Evolutionary conservation across 1,140 invertebrate genomes (phyloP).

Genomic region (Aphelenchoides avenae): DNA sequence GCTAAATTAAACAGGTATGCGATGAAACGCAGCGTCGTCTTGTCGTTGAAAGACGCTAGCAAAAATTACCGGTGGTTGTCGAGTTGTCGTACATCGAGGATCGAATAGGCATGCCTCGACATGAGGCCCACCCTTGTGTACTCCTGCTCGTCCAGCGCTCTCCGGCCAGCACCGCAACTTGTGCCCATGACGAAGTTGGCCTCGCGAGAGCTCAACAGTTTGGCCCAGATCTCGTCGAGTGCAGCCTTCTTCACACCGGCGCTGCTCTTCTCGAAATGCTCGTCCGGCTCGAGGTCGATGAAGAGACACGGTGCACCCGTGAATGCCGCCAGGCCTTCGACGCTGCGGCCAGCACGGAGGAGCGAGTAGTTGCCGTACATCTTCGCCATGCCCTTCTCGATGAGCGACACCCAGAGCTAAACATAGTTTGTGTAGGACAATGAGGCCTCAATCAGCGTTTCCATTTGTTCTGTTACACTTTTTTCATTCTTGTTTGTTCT

Average conservation of each 20-base stretch:
- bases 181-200: conserved; percentile 87
- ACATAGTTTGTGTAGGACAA: conserved; percentile 43
- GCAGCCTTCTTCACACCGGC: no score
- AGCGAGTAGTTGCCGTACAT: conserved; percentile 94
- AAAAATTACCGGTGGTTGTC: conserved; percentile 56
- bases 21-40: conserved; percentile 67
- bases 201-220: conserved; percentile 77
- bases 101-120: conserved; percentile 90
- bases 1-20: conserved; percentile 47
- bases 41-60: conserved; percentile 59
- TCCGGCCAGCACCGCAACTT: conserved; percentile 71
- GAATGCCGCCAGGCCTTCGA: conserved; percentile 86
- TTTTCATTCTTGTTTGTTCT: no score
- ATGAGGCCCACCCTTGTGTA: conserved; percentile 83
- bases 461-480: no score
- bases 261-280: conserved; percentile 60
- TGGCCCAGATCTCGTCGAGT: conserved; percentile 86
- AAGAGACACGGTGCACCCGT: conserved; percentile 68
- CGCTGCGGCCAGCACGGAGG: conserved; percentile 84
- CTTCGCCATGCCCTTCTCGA: conserved; percentile 97
- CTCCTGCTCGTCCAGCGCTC: conserved; percentile 72
- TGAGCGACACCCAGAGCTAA: conserved; percentile 94
- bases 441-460: no score
- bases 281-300: conserved; percentile 62
- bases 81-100: conserved; percentile 77